phyloP scores from a whole-genome alignment of 2,113 vertebrate genomes.

The Caretta caretta region DNA sequence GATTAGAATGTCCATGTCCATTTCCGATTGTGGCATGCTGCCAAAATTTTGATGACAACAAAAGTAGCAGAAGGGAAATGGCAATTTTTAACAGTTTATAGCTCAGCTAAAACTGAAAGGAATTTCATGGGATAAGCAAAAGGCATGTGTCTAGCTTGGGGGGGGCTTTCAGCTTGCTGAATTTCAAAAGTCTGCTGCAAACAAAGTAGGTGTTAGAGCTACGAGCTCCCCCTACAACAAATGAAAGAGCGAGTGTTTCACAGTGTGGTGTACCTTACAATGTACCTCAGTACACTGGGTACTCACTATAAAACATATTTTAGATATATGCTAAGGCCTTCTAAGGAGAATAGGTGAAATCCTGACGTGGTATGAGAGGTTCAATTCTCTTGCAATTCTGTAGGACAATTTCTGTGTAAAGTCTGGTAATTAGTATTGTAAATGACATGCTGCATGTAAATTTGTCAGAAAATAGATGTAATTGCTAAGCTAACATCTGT shows the following conservation, averaged over 20 bases:
- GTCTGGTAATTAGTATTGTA: background rate
- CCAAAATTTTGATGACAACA: background rate
- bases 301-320: background rate
- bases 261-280: background rate
- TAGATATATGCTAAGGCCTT: background rate
- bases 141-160: background rate
- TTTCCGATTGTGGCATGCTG: background rate
- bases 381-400: background rate
- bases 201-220: background rate
- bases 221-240: background rate
- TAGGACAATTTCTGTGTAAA: background rate
- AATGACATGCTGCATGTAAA: background rate
- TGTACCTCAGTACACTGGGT: background rate
- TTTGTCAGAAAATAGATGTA: background rate
- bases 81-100: background rate
- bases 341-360: background rate
- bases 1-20: background rate
- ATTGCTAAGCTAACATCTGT: background rate
- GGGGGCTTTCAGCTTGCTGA: background rate
- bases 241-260: background rate
- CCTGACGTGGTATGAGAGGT: background rate
- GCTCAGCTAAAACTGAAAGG: background rate
- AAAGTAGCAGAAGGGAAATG: slow-evolving; percentile 5
- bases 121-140: background rate
- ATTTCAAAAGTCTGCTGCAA: background rate